Evolutionary conservation across 1,140 invertebrate species (phyloP), one percentile per base, ranked within the genome.

Genomic region (Schmidtea mediterranea): DNA sequence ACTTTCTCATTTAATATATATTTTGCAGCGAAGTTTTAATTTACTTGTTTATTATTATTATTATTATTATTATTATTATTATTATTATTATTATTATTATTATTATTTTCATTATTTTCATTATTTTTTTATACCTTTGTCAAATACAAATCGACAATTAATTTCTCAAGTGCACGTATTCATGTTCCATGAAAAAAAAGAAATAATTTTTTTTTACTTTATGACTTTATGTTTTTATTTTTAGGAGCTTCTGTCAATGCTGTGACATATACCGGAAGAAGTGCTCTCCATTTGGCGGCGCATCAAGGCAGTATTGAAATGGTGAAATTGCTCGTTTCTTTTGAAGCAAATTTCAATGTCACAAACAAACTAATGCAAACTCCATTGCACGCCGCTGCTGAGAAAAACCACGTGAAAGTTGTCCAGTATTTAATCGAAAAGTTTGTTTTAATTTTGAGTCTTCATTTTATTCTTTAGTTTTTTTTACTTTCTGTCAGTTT

Each of bases 381-480:
- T 9, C 62, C 69, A n/a, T 57, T 70, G 10, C 67, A 70, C 53
- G 62, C 58, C 36, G 69, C 69, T 6, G 60, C 64, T 16, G 53
- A 55, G 9, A 59, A 56, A 36, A 62, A 68, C 52, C 61, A 68
- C 43, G 46, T 51, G 6, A 58, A 60, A 32, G 59, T 68, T 15
- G 59, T 65, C 2, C 55, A 65, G 10, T 66, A 57, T 49, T 54
- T 69, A 1, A 52, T 67, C n/a, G 54, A 63, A 40, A 58, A 53
- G 63, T 66, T 54, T 52, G 50, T 24, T 36, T 46, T 37, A 1
- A 2, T 46, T 22, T 13, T 21, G 23, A 19, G 24, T 40, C n/a
- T 13, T 26, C 24, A 19, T 5, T 3, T 8, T 19, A 15, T n/a
- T 12, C n/a, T 8, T 12, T 21, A 47, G 46, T 9, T 36, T 12